Evolutionary conservation across 2,797 vertebrate genomes (phyloP), one percentile per base, ranked within the genome.

Genomic region (Rhinogobio ventralis): DNA sequence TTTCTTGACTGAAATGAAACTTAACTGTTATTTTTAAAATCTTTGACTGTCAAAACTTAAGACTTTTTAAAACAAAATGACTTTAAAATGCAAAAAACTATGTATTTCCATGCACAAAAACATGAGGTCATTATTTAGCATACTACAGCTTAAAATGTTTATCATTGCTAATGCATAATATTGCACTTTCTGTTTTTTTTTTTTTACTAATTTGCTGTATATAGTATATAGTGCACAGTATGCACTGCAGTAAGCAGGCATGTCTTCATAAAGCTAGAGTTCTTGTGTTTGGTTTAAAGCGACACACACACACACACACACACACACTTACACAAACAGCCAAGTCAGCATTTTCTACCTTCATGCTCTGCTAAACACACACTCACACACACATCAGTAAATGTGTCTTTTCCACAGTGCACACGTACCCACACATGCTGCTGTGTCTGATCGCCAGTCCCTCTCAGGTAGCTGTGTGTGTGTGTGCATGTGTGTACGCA

Each of bases 311-410:
- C 51, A 62, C 13, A 13, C 39, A 9, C 39, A 39, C 39, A 42
- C 39, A 60, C 33, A 19, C 13, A 60, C 36, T 25, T 25, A 82
- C 4, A 14, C 71, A 71, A 33, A 46, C 45, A 71, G 51, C 39
- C 28, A 68, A 46, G 68, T 86, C 87, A 79, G 62, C 83, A 80
- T 68, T 75, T 66, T 82, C 42, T 79, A 49, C 19, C 30, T 19
- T 53, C 76, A 45, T 33, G 45, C 23, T 36, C 60, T 73, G 3
- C 46, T 20, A 30, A 62, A 57, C n/a, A 49, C 57, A 33, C 51
- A 23, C n/a, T n/a, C 60, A 39, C 86, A 57, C 74, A 82, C 46
- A 55, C 55, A 81, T 57, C 46, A 55, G 77, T 67, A 67, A 79
- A 79, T n/a, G 77, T 66, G 45, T 67, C 77, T 67, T 79, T 79